phyloP scores from a whole-genome alignment of 1,140 invertebrate genomes.

The Microplitis mediator region DNA sequence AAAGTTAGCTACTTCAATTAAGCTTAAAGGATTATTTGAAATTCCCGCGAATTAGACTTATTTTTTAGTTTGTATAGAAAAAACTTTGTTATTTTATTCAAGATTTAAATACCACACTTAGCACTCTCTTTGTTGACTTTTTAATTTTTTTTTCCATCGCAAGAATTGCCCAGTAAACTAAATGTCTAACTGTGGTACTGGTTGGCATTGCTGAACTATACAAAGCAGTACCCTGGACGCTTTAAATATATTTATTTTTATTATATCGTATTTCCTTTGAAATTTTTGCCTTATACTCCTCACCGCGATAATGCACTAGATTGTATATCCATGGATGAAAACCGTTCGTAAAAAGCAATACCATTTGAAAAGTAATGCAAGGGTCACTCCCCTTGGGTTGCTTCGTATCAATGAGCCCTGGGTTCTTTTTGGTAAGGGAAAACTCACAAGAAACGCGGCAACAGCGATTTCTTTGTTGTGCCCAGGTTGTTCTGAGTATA shows the following conservation, averaged over 20 bases:
- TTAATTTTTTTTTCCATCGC: background rate
- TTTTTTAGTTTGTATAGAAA: background rate
- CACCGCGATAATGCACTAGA: background rate
- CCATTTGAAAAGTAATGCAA: slow-evolving; percentile 7
- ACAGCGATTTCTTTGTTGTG: slow-evolving; percentile 39
- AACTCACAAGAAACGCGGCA: slow-evolving; percentile 1
- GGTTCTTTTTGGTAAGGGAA: background rate
- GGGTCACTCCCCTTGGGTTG: background rate
- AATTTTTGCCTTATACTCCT: background rate
- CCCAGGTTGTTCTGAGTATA: slow-evolving; percentile 2
- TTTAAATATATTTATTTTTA: background rate
- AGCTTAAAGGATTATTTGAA: background rate
- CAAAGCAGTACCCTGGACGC: background rate
- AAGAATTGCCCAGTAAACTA: background rate
- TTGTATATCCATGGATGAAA: slow-evolving; percentile 1
- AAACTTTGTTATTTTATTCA: slow-evolving; percentile 9
- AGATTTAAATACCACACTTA: slow-evolving; percentile 15
- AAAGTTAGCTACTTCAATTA: background rate
- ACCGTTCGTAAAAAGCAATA: background rate
- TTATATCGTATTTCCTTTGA: background rate
- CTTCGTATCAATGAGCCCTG: background rate
- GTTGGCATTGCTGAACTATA: too few species aligned
- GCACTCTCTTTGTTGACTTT: slow-evolving; percentile 11
- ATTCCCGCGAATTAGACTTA: slow-evolving; percentile 4
- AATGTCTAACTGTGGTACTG: background rate